Conservation (phyloP, 2,888 invertebrate species). For the Leptopilina myrica region DNA sequence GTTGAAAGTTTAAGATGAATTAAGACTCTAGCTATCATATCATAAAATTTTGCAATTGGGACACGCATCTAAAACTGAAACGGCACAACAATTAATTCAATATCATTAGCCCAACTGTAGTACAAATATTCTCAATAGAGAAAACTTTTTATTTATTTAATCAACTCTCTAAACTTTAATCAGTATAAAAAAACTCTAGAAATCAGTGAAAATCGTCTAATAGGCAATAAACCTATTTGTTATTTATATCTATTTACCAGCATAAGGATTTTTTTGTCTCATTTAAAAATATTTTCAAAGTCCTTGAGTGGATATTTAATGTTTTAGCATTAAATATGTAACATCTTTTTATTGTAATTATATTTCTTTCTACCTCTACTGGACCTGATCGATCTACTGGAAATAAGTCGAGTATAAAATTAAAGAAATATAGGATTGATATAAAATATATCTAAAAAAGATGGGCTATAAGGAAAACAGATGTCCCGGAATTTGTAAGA, state of each 20-base stretch:
- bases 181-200: not conserved
- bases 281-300: not conserved
- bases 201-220: not conserved
- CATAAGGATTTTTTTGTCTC: not conserved
- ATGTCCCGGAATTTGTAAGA: no score
- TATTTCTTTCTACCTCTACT: no score
- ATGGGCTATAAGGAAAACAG: no score
- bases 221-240: not conserved
- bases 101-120: not conserved
- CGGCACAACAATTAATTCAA: slow-evolving; percentile 3
- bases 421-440: no score
- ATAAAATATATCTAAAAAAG: no score
- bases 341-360: no score
- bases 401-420: no score
- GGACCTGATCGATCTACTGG: no score
- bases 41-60: slow-evolving; percentile 5
- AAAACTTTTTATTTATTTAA: slow-evolving; percentile 4
- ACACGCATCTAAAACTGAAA: not conserved
- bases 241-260: not conserved
- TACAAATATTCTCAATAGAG: not conserved
- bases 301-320: no score
- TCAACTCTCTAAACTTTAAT: not conserved
- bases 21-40: not conserved
- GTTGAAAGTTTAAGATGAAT: slow-evolving; percentile 20
- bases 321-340: no score